Evolutionary conservation across 1,140 invertebrate species (phyloP), one percentile per base, ranked within the genome.

Genomic region (Macrobrachium nipponense): DNA sequence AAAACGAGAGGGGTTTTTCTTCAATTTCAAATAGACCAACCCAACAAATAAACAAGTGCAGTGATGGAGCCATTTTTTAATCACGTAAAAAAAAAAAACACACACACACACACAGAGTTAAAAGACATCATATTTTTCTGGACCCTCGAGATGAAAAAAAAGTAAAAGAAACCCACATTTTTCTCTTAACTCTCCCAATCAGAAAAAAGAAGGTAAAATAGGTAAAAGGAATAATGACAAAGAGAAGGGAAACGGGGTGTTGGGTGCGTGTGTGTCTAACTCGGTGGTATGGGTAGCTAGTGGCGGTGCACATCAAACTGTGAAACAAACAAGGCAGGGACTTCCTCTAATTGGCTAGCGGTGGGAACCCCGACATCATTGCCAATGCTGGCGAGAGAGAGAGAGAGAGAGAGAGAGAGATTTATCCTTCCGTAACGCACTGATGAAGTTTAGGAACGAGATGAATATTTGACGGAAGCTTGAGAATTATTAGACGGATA

Each of bases 291-390:
- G 66, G 66, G 66, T 27, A 36, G 59, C 43, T 61, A 59, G 76
- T 20, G 18, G n/a, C 76, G 58, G 27, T 79, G 59, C 59, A 79
- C 76, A 79, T 79, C 51, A 79, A 79, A 79, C 76, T 79, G 76
- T 79, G 43, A 79, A 79, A 79, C 76, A 79, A 79, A 79, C 76
- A 79, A 23, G 76, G n/a, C 76, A 6, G 12, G 51, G 76, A 44
- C 27, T 36, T 23, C 36, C 76, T 76, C 58, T 79, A 79, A 79
- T 79, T 79, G 76, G 76, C 76, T 79, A 78, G 64, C 7, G 27
- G 18, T 51, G 51, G 51, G 51, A 51, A 10, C 51, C 51, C 51
- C 51, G 51, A 12, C 51, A 51, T 51, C 51, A 51, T 51, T 51
- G 51, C 51, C 51, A 51, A 51, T 51, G 51, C 51, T 51, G 51